Evolutionary conservation across 2,888 invertebrate species (phyloP).

Genomic region (Formica aserva): DNA sequence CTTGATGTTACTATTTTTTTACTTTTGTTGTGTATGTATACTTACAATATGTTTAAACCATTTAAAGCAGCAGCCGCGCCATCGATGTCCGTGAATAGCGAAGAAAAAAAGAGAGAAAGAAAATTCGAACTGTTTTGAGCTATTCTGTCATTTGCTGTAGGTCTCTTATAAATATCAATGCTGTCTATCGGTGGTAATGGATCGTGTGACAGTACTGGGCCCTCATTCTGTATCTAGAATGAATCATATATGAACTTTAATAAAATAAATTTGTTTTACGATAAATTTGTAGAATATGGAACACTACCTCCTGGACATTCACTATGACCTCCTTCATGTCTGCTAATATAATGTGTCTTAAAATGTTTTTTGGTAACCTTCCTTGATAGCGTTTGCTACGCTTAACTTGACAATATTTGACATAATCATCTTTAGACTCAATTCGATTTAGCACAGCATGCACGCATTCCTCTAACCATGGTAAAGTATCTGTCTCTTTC

Average conservation of each 20-base stretch:
- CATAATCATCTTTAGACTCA: constrained; percentile 88
- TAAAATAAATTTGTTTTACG: constrained; percentile 1
- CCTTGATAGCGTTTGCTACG: constrained; percentile 89
- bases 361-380: constrained; percentile 89
- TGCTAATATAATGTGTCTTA: constrained; percentile 90
- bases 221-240: constrained; percentile 86
- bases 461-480: constrained; percentile 92
- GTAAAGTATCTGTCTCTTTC: constrained; percentile 91
- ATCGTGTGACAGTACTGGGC: constrained; percentile 91
- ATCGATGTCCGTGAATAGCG: constrained; percentile 89
- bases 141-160: constrained; percentile 77
- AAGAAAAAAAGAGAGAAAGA: constrained; percentile 88
- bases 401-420: constrained; percentile 89
- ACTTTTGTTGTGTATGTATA: constrained; percentile 29
- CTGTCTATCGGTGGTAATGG: constrained; percentile 93
- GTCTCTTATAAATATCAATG: constrained; percentile 90
- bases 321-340: constrained; percentile 90
- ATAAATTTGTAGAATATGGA: constrained; percentile 38
- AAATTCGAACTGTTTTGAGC: constrained; percentile 79
- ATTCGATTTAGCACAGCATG: constrained; percentile 89
- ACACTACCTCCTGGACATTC: constrained; percentile 87
- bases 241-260: constrained; percentile 69
- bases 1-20: not conserved
- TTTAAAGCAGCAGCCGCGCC: constrained; percentile 64
- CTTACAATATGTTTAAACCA: constrained; percentile 74